Evolutionary conservation across 1,140 invertebrate genomes (phyloP), one percentile per base, ranked within the genome.

Genomic region (Neuroterus valhalla): DNA sequence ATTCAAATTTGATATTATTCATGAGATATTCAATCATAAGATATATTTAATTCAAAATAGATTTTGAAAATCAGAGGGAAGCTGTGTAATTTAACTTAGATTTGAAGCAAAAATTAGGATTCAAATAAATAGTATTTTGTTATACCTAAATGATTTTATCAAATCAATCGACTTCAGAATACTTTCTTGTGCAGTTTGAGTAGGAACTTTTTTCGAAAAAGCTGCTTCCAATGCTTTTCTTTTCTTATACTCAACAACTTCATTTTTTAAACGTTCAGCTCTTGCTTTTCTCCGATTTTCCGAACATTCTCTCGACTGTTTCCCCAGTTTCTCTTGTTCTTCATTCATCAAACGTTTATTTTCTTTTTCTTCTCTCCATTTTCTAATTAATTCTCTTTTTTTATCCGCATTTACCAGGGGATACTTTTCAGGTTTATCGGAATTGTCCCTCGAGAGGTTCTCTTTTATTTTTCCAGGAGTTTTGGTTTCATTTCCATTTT

Each of bases 301-400:
- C 15, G 84, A 78, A 11, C 68, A 69, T 14, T 70, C 66, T 17
- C 68, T 84, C 2, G 80, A 76, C 15, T 83, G 68, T 21, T 42
- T 55, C 14, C 80, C 72, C 12, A 74, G 45, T 38, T 74, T 83
- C 5, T 78, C 19, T 62, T 82, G 77, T 31, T 84, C 77, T 5
- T 88, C 86, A 6, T 89, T 84, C 2, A 77, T 70, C 1, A 74
- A 71, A n/a, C 77, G 74, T 17, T 81, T 71, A 11, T 80, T 84
- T 43, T 89, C 84, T 45, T 62, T 85, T 10, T 89, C 79, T 4
- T 74, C 62, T 75, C 77, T 86, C 89, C 88, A 90, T n/a, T 78
- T 76, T 66, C 52, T 84, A 12, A 90, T 84, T 45, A 82, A 52
- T 48, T 87, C 80, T 38, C 83, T 87, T 19, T 87, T 87, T 12